These are phyloP conservation scores for Habroteleia sp. DNA, from an alignment of 2,888 invertebrate species.

Conservation along the genomic window DNA sequence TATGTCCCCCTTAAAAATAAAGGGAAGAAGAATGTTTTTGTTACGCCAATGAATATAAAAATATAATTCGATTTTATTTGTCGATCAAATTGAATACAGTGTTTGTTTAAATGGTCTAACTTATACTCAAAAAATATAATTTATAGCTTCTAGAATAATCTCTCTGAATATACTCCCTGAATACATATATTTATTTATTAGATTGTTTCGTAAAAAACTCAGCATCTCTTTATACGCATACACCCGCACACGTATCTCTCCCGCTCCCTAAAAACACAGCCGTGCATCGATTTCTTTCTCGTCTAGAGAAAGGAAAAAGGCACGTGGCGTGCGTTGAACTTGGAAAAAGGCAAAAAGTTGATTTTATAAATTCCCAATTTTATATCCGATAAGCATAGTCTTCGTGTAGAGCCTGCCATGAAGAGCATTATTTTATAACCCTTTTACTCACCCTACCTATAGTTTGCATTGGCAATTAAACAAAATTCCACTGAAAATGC, in stretches of 20 bases:
- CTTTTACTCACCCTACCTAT: constrained; percentile 15
- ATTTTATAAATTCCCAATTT: constrained; percentile 51
- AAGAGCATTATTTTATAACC: constrained; percentile 38
- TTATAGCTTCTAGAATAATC: constrained; percentile 7
- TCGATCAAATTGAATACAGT: background rate
- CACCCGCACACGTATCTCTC: constrained; percentile 27
- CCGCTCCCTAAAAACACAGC: constrained; percentile 29
- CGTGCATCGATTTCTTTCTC: constrained; percentile 59
- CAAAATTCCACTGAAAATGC: constrained; percentile 2
- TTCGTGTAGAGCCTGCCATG: constrained; percentile 25
- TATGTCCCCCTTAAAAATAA: too few relatives aligned
- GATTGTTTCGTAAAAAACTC: constrained; percentile 15
- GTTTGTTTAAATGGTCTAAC: background rate
- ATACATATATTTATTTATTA: constrained; percentile 25
- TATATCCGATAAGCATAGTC: constrained; percentile 37
- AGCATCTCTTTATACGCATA: constrained; percentile 38
- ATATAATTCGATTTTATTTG: background rate
- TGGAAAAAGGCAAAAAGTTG: constrained; percentile 36
- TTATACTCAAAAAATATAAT: constrained; percentile 6
- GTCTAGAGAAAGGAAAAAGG: constrained; percentile 51
- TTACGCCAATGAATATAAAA: too few relatives aligned
- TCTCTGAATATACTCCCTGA: constrained; percentile 19
- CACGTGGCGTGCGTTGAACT: constrained; percentile 45
- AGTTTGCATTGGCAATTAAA: constrained; percentile 39
- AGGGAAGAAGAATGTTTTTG: too few relatives aligned